Percentiles rank a stretch among this genome's conserved stretches.
Conservation (phyloP, 2,888 invertebrate species). For the Salticus scenicus region DNA sequence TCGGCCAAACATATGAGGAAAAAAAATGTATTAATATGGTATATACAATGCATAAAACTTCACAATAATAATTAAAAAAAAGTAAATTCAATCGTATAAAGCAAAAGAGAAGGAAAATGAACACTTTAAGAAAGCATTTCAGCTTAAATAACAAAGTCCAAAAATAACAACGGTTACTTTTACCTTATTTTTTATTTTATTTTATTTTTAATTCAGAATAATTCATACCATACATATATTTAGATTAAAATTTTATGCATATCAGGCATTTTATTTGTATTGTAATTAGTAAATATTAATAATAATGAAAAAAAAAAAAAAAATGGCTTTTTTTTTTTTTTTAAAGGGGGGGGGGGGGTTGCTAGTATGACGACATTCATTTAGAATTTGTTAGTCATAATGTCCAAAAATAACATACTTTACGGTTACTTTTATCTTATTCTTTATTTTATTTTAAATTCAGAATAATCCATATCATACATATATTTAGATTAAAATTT, state of each 20-base stretch:
- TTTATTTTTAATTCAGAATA: not conserved
- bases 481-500: not conserved
- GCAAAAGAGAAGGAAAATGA: not conserved
- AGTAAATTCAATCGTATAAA: not conserved
- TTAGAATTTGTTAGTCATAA: too few species aligned
- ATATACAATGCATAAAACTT: slow-evolving; percentile 59
- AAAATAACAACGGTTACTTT: not conserved
- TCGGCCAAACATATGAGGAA: slow-evolving; percentile 44
- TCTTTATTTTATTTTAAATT: too few species aligned
- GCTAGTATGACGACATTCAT: too few species aligned
- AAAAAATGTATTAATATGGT: slow-evolving; percentile 60
- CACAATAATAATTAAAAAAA: slow-evolving; percentile 10
- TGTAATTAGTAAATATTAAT: too few species aligned
- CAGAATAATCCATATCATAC: not conserved
- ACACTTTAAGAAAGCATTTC: slow-evolving; percentile 5
- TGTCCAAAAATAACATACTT: not conserved
- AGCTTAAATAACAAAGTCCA: not conserved
- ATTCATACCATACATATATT: not conserved
- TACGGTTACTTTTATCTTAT: not conserved
- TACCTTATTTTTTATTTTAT: too few species aligned
- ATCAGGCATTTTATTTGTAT: not conserved
- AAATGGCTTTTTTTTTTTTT: too few species aligned
- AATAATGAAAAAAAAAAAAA: too few species aligned
- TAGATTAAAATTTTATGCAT: not conserved
- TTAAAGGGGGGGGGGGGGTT: too few species aligned